These are phyloP conservation scores for Carcina quercana DNA, from an alignment of 2,888 invertebrate genomes.

Conservation along the genomic window DNA sequence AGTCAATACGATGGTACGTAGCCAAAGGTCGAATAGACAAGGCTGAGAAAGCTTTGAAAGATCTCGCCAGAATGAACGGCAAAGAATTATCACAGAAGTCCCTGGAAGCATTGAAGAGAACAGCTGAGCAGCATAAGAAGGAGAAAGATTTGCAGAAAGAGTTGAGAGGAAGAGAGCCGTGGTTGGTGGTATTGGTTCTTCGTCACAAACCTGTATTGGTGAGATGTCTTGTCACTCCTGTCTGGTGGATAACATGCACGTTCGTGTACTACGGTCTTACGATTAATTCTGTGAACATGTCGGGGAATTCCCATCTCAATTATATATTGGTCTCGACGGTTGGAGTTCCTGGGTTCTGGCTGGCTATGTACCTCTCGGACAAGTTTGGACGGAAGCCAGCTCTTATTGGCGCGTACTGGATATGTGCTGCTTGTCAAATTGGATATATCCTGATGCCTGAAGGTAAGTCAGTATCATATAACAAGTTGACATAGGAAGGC, in stretches of 20 bases:
- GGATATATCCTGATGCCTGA: constrained; percentile 69
- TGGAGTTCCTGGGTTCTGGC: constrained; percentile 80
- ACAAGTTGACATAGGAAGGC: neutral
- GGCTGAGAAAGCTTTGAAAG: constrained; percentile 75
- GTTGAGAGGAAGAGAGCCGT: constrained; percentile 57
- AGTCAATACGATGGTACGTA: constrained; percentile 83
- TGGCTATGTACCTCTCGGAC: constrained; percentile 75
- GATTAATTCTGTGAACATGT: constrained; percentile 77
- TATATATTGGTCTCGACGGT: constrained; percentile 75
- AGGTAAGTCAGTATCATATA: too few species aligned
- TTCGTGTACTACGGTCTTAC: constrained; percentile 81
- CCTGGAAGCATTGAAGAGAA: constrained; percentile 28
- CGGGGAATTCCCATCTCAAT: constrained; percentile 78
- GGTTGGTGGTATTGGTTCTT: constrained; percentile 44
- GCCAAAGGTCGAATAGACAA: constrained; percentile 78
- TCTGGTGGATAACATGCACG: constrained; percentile 79
- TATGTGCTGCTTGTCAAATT: constrained; percentile 74
- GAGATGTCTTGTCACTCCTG: constrained; percentile 42
- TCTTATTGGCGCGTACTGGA: constrained; percentile 67
- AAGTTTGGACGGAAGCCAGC: constrained; percentile 74
- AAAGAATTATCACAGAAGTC: constrained; percentile 41
- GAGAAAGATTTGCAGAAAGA: constrained; percentile 21
- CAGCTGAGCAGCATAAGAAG: constrained; percentile 30
- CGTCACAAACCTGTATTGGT: constrained; percentile 35
- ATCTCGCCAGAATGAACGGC: constrained; percentile 76